Evolutionary conservation across 2,888 invertebrate species (phyloP).

Genomic region (Mythimna loreyi): DNA sequence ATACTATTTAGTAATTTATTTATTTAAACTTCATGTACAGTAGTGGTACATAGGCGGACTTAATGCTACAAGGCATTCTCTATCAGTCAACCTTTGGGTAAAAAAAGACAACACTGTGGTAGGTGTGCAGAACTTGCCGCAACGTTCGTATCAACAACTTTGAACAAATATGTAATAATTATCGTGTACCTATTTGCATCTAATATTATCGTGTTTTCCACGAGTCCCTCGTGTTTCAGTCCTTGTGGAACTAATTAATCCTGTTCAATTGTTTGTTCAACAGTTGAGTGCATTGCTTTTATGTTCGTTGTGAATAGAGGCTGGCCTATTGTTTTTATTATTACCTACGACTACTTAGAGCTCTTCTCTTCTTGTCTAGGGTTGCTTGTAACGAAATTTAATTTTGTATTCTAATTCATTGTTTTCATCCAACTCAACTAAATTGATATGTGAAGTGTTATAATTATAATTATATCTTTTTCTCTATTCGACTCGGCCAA

Average conservation of each 20-base stretch:
- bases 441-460: too few species aligned
- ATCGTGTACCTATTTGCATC: not conserved
- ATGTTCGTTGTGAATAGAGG: slow-evolving; percentile 3
- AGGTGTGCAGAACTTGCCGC: too few species aligned
- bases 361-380: slow-evolving; percentile 2
- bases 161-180: not conserved
- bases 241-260: slow-evolving; percentile 15
- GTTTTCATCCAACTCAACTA: too few species aligned
- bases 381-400: not conserved
- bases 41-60: too few species aligned
- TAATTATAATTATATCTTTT: too few species aligned
- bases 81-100: too few species aligned
- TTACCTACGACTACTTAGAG: not conserved
- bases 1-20: too few species aligned
- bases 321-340: slow-evolving; percentile 4
- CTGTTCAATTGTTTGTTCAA: slow-evolving; percentile 7
- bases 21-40: too few species aligned
- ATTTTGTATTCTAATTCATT: too few species aligned
- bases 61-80: too few species aligned
- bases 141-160: not conserved
- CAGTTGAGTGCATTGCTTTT: slow-evolving; percentile 20
- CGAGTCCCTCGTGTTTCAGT: not conserved
- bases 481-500: too few species aligned
- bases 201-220: not conserved
- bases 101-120: too few species aligned